Percentiles rank a stretch among this genome's conserved stretches.
Conservation (phyloP, 2,888 invertebrate genomes). For the Diaphora mendica region DNA sequence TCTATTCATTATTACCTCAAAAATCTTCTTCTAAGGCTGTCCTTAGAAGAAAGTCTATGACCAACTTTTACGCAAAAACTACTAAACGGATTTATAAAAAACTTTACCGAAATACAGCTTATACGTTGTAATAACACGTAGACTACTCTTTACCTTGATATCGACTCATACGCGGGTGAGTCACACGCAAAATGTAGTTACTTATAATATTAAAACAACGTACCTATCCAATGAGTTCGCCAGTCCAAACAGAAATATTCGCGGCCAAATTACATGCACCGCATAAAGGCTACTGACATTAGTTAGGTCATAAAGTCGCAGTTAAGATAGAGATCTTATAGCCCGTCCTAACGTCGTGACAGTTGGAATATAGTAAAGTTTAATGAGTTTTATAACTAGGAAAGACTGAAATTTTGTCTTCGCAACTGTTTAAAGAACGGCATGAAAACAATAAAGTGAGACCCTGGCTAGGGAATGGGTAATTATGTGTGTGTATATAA, state of each 20-base stretch:
- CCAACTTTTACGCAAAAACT: too few species aligned
- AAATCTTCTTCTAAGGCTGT: too few species aligned
- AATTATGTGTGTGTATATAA: not conserved
- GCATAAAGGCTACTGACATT: slow-evolving; percentile 16
- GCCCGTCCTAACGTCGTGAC: slow-evolving; percentile 21
- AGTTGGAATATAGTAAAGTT: slow-evolving; percentile 18
- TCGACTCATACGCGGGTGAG: too few species aligned
- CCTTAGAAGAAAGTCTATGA: too few species aligned
- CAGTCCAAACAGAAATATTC: not conserved
- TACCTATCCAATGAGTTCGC: not conserved
- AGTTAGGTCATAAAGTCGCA: slow-evolving; percentile 26
- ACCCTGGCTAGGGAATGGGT: not conserved
- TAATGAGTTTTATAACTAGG: slow-evolving; percentile 22
- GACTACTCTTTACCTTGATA: too few species aligned
- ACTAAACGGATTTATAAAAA: too few species aligned
- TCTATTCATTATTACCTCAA: too few species aligned
- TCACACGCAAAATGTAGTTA: too few species aligned
- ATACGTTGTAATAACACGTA: too few species aligned
- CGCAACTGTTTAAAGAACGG: slow-evolving; percentile 4
- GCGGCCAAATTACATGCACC: slow-evolving; percentile 10
- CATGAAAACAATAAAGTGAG: not conserved
- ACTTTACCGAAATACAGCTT: too few species aligned
- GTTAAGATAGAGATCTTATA: slow-evolving; percentile 29
- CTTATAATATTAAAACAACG: not conserved
- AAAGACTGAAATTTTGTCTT: slow-evolving; percentile 9